Evolutionary conservation across 1,140 invertebrate genomes (phyloP), one percentile per base, ranked within the genome.

Genomic region (Ooceraea biroi): DNA sequence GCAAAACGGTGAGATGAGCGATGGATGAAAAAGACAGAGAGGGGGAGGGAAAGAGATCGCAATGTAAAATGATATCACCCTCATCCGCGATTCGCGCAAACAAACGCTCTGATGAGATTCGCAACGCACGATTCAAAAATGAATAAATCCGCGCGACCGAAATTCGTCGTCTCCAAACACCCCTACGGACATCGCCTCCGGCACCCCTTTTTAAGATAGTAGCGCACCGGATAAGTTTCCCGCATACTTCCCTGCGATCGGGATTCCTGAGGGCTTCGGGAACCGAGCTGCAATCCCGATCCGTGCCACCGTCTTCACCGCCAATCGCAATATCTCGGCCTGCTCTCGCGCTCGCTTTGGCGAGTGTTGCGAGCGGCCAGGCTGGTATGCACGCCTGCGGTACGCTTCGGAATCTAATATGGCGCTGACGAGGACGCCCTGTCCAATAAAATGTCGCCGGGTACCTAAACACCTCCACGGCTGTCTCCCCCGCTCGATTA

Each of bases 381-480:
- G 65, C 73, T 73, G 77, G 78, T 78, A 88, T 89, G 77, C 78
- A 65, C 65, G 52, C 48, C 52, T 89, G 88, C 68, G 85, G 88
- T 89, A 60, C 84, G 83, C 82, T 89, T 89, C 83, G 88, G 90
- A 90, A 91, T 90, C 88, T 89, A 91, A 89, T 90, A 91, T 90
- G 82, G 84, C 86, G 90, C 89, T 88, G 86, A 88, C 85, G 80
- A 85, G 85, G 69, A 86, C 80, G 66, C 50, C 82, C 83, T 83
- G 86, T 87, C 88, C 85, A 90, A 91, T 91, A 91, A 91, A 91
- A 89, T 91, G 88, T 89, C 83, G 60, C 46, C 73, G 52, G 52
- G 2, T 66, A 77, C 73, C 85, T 90, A 91, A 91, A 88, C 88
- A 89, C 61, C 55, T 25, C 50, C 68, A 66, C 52, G 27, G 72